Base-by-base conservation (phyloP, 2,888 invertebrate species). In the Orthonychiurus folsomi region DNA sequence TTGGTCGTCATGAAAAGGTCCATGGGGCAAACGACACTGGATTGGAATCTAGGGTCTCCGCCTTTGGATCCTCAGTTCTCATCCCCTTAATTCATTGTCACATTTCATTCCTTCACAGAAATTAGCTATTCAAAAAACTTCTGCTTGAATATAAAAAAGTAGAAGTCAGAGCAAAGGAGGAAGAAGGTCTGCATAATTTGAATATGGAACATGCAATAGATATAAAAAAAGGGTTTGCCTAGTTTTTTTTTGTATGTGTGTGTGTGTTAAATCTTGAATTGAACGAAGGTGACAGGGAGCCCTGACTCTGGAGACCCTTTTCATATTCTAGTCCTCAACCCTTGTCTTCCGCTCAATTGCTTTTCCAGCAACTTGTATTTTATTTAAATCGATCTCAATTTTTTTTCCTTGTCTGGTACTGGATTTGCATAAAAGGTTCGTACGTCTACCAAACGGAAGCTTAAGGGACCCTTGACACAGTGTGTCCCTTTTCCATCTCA, bases 261-360 rank as follows among this genome's bases (percentile, higher is more conserved):
- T 37, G 5, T 37, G 37, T 37, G 5, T 37, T 15, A 37, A 37
- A 9, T 37, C 37, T 9, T 37, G 15, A 37, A 15, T 37, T 37
- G 37, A 37, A 37, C 37, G 37, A 37, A 37, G 37, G 37, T 37
- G 37, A 37, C 37, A 37, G 37, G 5, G 37, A 37, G 9, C 15
- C 37, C 9, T 37, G 15, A 37, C 5, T 37, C 9, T 15, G 5
- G 37, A 15, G 37, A 37, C 37, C 37, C 5, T 37, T 15, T 15
- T 37, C 9, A 37, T 15, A 5, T 15, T 5, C 20, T n/a, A 5
- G 5, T 52, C 24, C 52, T 52, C 52, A 23, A 23, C 52, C 20
- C 20, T 52, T 20, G 21, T 52, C 52, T 52, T 52, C 52, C 52
- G 24, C 52, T 52, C 52, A 52, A 52, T 52, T 52, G 52, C 21